Evolutionary conservation across 2,797 vertebrate genomes (phyloP).

Genomic region (Argentina silus): DNA sequence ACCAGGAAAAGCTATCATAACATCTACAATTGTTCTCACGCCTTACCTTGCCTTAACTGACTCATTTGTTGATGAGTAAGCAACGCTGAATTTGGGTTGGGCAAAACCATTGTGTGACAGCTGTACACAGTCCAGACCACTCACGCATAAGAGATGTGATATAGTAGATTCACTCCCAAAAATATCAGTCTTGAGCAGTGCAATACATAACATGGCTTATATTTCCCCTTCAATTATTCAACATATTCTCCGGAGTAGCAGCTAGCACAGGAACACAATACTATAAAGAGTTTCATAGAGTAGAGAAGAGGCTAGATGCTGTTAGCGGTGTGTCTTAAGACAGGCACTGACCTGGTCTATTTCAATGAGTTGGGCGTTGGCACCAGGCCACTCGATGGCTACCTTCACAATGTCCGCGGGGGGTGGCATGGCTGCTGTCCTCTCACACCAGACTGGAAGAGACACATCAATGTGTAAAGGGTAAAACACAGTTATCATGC

Average conservation of each 20-base stretch:
- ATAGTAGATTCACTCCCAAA: background rate
- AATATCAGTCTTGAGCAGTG: background rate
- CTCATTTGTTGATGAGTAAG: background rate
- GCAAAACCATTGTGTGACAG: background rate
- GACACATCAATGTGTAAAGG: conserved; percentile 4
- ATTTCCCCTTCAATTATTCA: conserved; percentile 3
- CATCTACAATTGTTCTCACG: background rate
- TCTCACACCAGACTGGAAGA: conserved; percentile 35
- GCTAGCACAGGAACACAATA: background rate
- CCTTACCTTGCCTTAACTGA: background rate
- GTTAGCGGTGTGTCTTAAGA: conserved; percentile 1
- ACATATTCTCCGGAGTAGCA: background rate
- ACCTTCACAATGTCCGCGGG: conserved; percentile 97
- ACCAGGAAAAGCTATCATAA: background rate
- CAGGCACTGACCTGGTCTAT: conserved; percentile 88
- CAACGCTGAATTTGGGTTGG: background rate
- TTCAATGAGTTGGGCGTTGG: conserved; percentile 96
- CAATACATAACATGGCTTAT: background rate
- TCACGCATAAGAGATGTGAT: no score
- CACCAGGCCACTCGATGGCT: conserved; percentile 97
- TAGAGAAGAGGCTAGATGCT: background rate
- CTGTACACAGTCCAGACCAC: no score
- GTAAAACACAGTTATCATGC: no score
- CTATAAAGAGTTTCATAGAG: conserved; percentile 2
- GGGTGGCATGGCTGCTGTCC: conserved; percentile 79